phyloP scores from a whole-genome alignment of 2,113 vertebrate species.

The Rutilus rutilus region DNA sequence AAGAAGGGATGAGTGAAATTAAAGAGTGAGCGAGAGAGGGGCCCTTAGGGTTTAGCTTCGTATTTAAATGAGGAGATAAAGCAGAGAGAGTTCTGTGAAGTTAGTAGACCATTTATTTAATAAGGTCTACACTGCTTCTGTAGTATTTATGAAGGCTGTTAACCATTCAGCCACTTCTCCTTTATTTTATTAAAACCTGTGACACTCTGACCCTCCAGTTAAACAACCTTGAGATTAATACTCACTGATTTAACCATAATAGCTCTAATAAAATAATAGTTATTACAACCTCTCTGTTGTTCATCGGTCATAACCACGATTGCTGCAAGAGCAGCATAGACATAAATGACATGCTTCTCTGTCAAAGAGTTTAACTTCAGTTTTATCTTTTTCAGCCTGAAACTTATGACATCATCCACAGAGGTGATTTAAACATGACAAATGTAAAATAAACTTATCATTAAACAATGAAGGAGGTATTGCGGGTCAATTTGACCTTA shows the following conservation, averaged over 20 bases:
- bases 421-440: background rate
- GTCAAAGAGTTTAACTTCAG: background rate
- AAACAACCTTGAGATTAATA: slow-evolving; percentile 72
- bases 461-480: too few species aligned
- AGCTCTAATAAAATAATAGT: slow-evolving; percentile 70
- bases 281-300: too few species aligned
- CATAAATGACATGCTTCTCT: background rate
- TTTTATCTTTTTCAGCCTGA: background rate
- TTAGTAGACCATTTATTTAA: slow-evolving; percentile 76
- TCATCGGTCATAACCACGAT: too few species aligned
- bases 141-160: slow-evolving; percentile 73
- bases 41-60: slow-evolving; percentile 72
- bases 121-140: slow-evolving; percentile 64
- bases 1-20: slow-evolving; percentile 43
- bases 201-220: slow-evolving; percentile 71
- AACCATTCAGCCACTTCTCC: slow-evolving; percentile 65
- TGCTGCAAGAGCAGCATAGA: too few species aligned
- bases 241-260: slow-evolving; percentile 68
- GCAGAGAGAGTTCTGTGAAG: slow-evolving; percentile 70
- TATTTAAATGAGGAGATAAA: slow-evolving; percentile 72
- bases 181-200: slow-evolving; percentile 62
- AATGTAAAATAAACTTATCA: background rate
- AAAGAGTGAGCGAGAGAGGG: slow-evolving; percentile 12
- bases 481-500: background rate
- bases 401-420: background rate